phyloP scores from a whole-genome alignment of 2,797 vertebrate species.

The Halcyon chelicuti region DNA sequence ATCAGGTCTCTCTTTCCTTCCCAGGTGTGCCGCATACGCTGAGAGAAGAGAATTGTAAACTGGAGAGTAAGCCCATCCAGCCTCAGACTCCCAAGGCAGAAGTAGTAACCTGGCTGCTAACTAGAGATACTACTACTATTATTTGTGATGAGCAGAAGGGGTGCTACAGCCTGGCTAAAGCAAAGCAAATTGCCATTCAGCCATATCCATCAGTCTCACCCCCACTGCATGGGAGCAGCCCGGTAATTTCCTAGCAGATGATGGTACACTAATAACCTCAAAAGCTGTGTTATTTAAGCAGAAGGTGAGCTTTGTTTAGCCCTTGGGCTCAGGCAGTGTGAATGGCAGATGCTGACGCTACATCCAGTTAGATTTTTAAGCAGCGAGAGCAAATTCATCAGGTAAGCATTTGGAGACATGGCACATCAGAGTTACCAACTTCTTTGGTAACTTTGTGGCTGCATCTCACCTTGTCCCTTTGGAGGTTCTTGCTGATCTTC shows the following conservation, averaged over 20 bases:
- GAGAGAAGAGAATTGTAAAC: background rate
- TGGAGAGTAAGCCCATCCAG: background rate
- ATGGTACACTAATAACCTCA: constrained; percentile 53
- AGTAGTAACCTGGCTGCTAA: background rate
- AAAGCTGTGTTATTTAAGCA: constrained; percentile 60
- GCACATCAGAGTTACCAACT: background rate
- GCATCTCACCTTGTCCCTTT: background rate
- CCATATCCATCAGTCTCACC: background rate
- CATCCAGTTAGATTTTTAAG: constrained; percentile 56
- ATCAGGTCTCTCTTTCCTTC: background rate
- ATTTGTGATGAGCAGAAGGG: background rate
- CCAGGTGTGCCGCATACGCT: background rate
- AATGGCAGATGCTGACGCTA: constrained; percentile 38
- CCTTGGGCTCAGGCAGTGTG: constrained; percentile 60
- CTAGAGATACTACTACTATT: background rate
- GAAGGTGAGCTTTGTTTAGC: constrained; percentile 63
- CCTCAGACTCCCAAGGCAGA: background rate
- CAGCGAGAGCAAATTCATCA: background rate
- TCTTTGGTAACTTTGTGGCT: background rate
- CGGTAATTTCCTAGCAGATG: constrained; percentile 21
- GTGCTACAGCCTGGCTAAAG: background rate
- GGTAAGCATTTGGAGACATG: background rate
- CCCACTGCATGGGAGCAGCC: background rate
- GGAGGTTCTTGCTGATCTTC: background rate
- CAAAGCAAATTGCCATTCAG: background rate